Percentiles rank a stretch among this genome's conserved stretches.
phyloP scores from a whole-genome alignment of 2,797 vertebrate genomes.

The Pseudochirops corinnae region DNA sequence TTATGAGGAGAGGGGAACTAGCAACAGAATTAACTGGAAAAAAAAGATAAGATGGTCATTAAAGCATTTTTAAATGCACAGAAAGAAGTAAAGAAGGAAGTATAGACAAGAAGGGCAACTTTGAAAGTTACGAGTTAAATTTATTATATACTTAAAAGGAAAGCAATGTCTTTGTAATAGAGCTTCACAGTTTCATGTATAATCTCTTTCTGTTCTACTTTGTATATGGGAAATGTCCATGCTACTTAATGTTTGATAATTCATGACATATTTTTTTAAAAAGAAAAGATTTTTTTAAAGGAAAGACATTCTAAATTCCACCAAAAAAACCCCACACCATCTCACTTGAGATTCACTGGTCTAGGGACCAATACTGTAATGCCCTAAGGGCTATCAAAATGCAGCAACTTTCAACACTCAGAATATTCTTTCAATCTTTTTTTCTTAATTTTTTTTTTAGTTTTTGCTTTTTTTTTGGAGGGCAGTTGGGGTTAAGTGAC shows the following conservation, averaged over 20 bases:
- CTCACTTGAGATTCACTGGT: slow-evolving; percentile 63
- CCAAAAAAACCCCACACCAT: not conserved
- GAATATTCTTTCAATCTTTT: not conserved
- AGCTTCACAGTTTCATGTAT: not conserved
- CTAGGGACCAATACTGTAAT: slow-evolving; percentile 68
- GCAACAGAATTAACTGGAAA: not conserved
- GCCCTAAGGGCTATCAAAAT: slow-evolving; percentile 81
- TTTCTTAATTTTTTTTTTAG: too few species aligned
- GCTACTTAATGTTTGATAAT: not conserved
- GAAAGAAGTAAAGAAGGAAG: not conserved
- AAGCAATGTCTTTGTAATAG: not conserved
- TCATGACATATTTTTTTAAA: too few species aligned
- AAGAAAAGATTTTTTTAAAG: not conserved
- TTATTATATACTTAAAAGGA: not conserved
- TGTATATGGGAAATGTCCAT: not conserved
- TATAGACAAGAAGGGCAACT: not conserved
- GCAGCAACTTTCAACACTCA: slow-evolving; percentile 83
- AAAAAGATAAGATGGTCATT: not conserved
- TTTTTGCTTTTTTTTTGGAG: too few species aligned
- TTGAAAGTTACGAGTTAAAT: not conserved
- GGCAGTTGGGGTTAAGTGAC: too few species aligned
- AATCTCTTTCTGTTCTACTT: not conserved
- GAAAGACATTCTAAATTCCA: not conserved
- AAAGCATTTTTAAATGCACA: not conserved
- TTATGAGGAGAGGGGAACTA: not conserved